These are phyloP conservation scores for Bombus cullumanus DNA, from an alignment of 1,140 invertebrate genomes.

Conservation along the genomic window DNA sequence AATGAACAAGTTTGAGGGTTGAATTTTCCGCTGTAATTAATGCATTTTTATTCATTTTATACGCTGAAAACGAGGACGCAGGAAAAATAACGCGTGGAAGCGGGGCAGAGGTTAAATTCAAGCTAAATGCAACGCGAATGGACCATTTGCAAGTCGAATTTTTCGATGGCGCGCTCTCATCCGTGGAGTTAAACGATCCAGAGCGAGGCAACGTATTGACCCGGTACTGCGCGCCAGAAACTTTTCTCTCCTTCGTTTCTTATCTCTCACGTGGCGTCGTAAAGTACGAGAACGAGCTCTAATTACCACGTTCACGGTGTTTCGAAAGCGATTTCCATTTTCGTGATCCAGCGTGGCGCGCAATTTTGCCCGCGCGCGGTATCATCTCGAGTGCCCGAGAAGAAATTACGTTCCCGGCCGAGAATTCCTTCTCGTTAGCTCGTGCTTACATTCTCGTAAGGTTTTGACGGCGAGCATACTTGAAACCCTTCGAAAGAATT, in stretches of 20 bases:
- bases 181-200: conserved; percentile 15
- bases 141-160: conserved; percentile 35
- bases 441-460: not conserved
- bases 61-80: no score
- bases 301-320: conserved; percentile 60
- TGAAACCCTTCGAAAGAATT: not conserved
- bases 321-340: conserved; percentile 67
- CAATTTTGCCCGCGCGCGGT: not conserved
- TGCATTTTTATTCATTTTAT: no score
- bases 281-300: conserved; percentile 60
- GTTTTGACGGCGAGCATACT: not conserved
- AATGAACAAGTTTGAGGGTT: no score
- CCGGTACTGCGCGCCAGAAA: not conserved
- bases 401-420: not conserved
- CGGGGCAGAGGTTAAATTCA: not conserved
- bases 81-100: not conserved
- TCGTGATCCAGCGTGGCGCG: conserved; percentile 52
- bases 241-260: conserved; percentile 50
- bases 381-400: conserved; percentile 10
- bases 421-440: not conserved
- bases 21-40: no score
- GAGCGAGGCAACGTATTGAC: conserved; percentile 7
- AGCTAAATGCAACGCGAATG: not conserved
- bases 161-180: conserved; percentile 39
- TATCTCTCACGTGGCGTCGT: conserved; percentile 48